Base-by-base conservation (phyloP, 2,888 invertebrate species). In the Abrostola tripartita region DNA sequence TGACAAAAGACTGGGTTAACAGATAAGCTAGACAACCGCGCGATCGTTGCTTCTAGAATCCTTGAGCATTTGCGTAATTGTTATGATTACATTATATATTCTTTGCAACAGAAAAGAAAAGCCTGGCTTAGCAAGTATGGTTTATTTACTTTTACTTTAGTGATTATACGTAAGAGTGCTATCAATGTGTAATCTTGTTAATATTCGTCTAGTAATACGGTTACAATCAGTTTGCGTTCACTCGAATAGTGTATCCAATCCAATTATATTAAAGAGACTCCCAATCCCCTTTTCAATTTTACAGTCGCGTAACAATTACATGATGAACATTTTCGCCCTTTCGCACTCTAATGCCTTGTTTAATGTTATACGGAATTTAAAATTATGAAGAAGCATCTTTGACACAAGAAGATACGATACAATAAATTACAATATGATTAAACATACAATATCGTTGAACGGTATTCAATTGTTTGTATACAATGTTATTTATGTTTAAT, bases 211-310 rank as follows among this genome's bases (percentile, higher is more conserved):
- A 42, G 50, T 68, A 54, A 61, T 64, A 44, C 14, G 37, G 11
- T 14, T 38, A 11, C 52, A 51, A 53, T 60, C 60, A 37, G 24
- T 47, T 40, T 50, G 44, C 65, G 49, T 68, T 61, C 61, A 64
- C 35, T 61, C 35, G 62, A 74, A 61, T 68, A 59, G 53, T 56
- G 65, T 57, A 64, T 72, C 65, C 64, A 68, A 65, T 74, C 54
- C 55, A 63, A 67, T 72, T 42, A 54, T 69, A 72, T 78, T 65
- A 67, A 66, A 63, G 65, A 59, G 63, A 62, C 58, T 40, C 52
- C 57, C 52, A 37, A 51, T 36, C 52, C 63, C 68, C 65, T 61
- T 69, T 68, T 62, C 68, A 78, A 75, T 78, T 75, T 72, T 62
- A 69, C 69, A 72, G 59, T 52, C 54, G 60, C 61, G 42, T 74